phyloP scores from a whole-genome alignment of 2,888 invertebrate genomes.

The Beris morrisii region DNA sequence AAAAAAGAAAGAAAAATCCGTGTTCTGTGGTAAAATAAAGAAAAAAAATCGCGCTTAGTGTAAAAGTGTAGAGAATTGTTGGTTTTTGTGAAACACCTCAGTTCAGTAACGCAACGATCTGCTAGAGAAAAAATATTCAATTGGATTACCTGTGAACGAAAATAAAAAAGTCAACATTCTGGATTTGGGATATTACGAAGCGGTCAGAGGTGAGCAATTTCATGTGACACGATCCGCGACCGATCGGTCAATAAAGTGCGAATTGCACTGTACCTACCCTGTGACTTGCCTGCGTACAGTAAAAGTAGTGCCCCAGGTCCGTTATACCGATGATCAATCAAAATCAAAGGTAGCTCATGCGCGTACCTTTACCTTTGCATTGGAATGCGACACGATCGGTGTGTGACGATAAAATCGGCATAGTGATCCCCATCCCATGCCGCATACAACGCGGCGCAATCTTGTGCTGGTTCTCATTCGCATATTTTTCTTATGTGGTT shows the following conservation, averaged over 20 bases:
- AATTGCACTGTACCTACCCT: neutral
- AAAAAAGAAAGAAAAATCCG: neutral
- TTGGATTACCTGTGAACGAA: conserved; percentile 20
- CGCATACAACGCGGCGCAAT: too few relatives aligned
- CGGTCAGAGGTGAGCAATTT: conserved; percentile 53
- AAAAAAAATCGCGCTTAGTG: conserved; percentile 3
- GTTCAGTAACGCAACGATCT: neutral
- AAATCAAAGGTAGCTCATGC: conserved; percentile 17
- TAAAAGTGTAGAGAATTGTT: neutral
- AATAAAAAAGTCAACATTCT: conserved; percentile 47
- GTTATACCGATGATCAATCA: conserved; percentile 20
- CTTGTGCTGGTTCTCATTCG: too few relatives aligned
- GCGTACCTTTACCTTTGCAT: conserved; percentile 26
- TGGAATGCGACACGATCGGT: conserved; percentile 26
- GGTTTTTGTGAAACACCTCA: neutral
- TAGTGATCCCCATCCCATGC: neutral
- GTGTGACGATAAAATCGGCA: conserved; percentile 8
- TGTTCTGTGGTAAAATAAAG: neutral
- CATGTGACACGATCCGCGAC: conserved; percentile 2
- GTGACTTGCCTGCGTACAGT: conserved; percentile 10
- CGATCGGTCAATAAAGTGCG: too few relatives aligned
- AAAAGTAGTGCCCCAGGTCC: conserved; percentile 32
- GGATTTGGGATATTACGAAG: conserved; percentile 58
- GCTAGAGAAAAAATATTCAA: neutral
- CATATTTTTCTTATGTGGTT: too few relatives aligned